Evolutionary conservation across 2,888 invertebrate species (phyloP).

Genomic region (Drosophila heteroneura): DNA sequence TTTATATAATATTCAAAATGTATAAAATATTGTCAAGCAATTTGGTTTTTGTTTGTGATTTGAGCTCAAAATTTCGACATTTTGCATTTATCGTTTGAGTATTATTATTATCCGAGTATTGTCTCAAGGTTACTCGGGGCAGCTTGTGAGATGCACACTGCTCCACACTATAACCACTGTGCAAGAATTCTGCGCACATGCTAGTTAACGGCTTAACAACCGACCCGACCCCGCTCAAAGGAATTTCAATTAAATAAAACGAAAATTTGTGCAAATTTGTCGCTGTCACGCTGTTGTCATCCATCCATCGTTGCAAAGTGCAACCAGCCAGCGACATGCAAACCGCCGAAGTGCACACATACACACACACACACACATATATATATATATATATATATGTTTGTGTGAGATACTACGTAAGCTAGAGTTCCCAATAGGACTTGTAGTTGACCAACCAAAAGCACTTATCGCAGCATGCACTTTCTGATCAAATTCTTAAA

Average conservation of each 20-base stretch:
- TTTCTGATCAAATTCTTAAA: conserved; percentile 6
- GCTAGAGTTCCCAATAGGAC: not conserved
- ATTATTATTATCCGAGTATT: not conserved
- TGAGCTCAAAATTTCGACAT: not conserved
- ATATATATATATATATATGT: not conserved
- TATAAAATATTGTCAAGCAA: not conserved
- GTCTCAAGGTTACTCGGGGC: conserved; percentile 36
- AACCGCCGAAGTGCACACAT: conserved; percentile 21
- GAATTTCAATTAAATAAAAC: conserved; percentile 67
- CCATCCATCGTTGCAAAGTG: conserved; percentile 52
- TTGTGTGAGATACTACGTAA: not conserved
- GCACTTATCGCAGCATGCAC: conserved; percentile 11
- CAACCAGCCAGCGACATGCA: conserved; percentile 41
- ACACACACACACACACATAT: conserved; percentile 11
- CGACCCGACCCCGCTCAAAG: conserved; percentile 40
- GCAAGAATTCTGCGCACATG: conserved; percentile 30
- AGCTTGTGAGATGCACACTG: conserved; percentile 4
- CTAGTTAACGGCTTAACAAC: conserved; percentile 25
- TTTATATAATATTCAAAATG: not conserved
- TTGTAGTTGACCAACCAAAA: conserved; percentile 4
- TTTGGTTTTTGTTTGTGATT: not conserved
- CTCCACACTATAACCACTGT: conserved; percentile 33
- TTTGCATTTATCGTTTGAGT: not conserved
- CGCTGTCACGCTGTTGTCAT: conserved; percentile 32
- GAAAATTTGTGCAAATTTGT: conserved; percentile 60